Percentiles rank a stretch among this genome's conserved stretches.
Conservation (phyloP, 1,140 invertebrate species). For the Penaeus japonicus region DNA sequence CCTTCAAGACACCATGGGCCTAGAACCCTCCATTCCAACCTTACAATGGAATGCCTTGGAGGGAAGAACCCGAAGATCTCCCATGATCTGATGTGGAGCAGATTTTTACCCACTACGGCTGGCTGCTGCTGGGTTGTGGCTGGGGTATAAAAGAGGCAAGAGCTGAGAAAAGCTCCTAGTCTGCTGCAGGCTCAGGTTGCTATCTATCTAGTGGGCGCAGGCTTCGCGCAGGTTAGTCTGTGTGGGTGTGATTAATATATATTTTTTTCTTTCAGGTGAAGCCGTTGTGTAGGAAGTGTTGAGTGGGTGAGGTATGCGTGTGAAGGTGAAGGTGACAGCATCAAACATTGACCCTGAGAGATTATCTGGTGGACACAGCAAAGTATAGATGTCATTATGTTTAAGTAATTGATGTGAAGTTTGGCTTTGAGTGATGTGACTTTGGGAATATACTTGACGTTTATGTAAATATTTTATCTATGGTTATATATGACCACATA, state of each 20-base stretch:
- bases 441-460: no score
- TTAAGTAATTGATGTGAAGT: no score
- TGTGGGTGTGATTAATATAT: neutral
- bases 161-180: conserved; percentile 26
- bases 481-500: no score
- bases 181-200: conserved; percentile 21
- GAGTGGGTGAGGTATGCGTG: no score
- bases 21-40: neutral
- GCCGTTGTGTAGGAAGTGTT: no score
- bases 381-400: no score
- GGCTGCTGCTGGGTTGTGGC: conserved; percentile 11
- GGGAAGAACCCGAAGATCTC: neutral
- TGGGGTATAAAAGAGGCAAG: conserved; percentile 28
- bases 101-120: conserved; percentile 17
- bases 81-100: conserved; percentile 14
- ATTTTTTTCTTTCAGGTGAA: no score
- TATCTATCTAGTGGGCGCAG: conserved; percentile 4
- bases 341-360: no score
- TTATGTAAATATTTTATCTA: no score
- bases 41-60: neutral
- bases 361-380: no score
- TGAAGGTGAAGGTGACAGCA: no score
- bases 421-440: no score
- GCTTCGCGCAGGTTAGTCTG: conserved; percentile 10
- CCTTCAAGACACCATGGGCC: neutral